Evolutionary conservation across 2,888 invertebrate genomes (phyloP).

Genomic region (Toxonevra muliebris): DNA sequence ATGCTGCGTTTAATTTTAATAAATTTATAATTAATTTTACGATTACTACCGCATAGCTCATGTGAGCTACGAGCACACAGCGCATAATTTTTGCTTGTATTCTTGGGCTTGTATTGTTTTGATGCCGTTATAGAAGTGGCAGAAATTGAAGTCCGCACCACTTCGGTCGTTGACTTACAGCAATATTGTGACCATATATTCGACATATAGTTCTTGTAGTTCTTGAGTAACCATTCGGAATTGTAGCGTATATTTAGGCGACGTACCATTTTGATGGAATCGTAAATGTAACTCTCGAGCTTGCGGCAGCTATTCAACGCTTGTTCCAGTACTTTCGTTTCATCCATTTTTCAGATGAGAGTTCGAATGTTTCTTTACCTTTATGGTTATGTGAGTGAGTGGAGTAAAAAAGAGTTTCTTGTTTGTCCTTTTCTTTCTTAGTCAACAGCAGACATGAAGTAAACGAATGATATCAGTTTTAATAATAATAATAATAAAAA

Average conservation of each 20-base stretch:
- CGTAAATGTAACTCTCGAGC: conserved; percentile 42
- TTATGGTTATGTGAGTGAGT: neutral
- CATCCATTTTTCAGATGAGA: conserved; percentile 40
- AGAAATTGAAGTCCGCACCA: neutral
- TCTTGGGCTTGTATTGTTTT: conserved; percentile 10
- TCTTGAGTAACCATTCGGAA: conserved; percentile 46
- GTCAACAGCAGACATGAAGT: too few species aligned
- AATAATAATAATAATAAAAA: too few species aligned
- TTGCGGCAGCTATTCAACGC: conserved; percentile 45
- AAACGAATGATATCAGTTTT: too few species aligned
- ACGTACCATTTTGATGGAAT: conserved; percentile 44
- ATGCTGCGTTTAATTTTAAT: conserved; percentile 49
- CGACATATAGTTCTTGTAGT: conserved; percentile 44
- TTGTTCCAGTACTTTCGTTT: conserved; percentile 42
- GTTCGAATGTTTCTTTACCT: neutral
- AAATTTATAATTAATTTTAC: conserved; percentile 46
- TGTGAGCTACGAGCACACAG: conserved; percentile 41
- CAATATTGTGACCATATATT: conserved; percentile 44
- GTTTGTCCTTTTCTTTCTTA: neutral
- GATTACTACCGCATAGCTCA: conserved; percentile 44
- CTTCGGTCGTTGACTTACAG: conserved; percentile 24
- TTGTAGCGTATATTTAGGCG: conserved; percentile 50
- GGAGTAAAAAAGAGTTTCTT: neutral
- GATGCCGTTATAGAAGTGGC: neutral
- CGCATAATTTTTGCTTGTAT: conserved; percentile 18